Evolutionary conservation across 2,113 vertebrate species (phyloP).

Genomic region (Zapus hudsonius): DNA sequence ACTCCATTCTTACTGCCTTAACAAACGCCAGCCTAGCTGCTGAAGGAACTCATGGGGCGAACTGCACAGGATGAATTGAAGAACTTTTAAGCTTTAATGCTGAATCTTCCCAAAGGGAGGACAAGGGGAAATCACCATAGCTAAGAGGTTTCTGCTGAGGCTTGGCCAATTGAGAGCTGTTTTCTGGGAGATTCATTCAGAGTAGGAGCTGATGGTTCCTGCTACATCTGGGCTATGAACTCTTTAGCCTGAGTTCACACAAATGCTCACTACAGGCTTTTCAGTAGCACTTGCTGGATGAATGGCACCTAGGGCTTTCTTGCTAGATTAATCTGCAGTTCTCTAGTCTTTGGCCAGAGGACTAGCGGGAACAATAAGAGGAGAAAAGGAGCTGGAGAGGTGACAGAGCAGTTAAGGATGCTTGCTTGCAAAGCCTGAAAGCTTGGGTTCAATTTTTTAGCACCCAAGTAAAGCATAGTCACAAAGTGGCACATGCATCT

Average conservation of each 20-base stretch:
- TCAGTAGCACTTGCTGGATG: neutral
- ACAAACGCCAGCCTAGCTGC: slow-evolving; percentile 32
- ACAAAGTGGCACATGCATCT: too few relatives aligned
- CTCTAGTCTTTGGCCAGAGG: slow-evolving; percentile 8
- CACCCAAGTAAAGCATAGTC: too few relatives aligned
- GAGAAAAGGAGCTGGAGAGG: too few relatives aligned
- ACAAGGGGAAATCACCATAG: neutral
- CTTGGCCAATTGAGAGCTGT: neutral
- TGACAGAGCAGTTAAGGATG: too few relatives aligned
- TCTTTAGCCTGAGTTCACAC: neutral
- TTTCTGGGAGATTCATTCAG: neutral
- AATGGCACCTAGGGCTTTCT: slow-evolving; percentile 6
- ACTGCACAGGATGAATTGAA: neutral
- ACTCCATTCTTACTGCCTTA: slow-evolving; percentile 39
- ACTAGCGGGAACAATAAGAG: neutral
- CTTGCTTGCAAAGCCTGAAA: too few relatives aligned
- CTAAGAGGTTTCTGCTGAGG: neutral
- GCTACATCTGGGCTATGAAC: neutral
- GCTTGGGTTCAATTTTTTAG: too few relatives aligned
- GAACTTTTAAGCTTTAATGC: slow-evolving; percentile 10
- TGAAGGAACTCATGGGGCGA: neutral
- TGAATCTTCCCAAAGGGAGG: neutral
- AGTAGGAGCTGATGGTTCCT: neutral
- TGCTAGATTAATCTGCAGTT: slow-evolving; percentile 45
- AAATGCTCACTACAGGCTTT: neutral